Conservation (phyloP, 2,797 vertebrate genomes). For the Takifugu rubripes region DNA sequence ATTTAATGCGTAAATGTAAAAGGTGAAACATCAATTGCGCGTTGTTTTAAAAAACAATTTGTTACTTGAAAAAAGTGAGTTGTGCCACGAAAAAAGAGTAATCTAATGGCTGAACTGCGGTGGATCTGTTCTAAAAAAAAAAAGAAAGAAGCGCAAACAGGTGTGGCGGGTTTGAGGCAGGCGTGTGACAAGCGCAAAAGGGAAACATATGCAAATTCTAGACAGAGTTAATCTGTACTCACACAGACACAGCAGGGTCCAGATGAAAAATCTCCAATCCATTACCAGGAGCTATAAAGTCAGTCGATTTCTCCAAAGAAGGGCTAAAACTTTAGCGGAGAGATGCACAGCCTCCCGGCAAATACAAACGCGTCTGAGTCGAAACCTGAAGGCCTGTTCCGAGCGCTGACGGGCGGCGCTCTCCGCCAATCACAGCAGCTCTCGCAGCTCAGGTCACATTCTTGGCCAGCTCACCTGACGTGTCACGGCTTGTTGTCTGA, state of each 20-base stretch:
- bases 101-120: not conserved
- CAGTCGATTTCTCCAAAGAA: not conserved
- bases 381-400: conserved; percentile 18
- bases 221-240: conserved; percentile 14
- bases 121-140: not conserved
- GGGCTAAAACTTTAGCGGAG: not conserved
- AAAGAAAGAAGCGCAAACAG: conserved; percentile 30
- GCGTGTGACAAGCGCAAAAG: not conserved
- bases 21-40: too few relatives aligned
- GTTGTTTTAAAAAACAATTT: too few relatives aligned
- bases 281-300: conserved; percentile 12
- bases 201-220: not conserved
- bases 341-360: not conserved
- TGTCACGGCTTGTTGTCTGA: conserved; percentile 31
- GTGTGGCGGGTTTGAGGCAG: conserved; percentile 37
- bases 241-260: conserved; percentile 41
- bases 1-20: not conserved
- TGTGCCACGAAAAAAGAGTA: too few relatives aligned
- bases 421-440: conserved; percentile 42
- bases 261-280: conserved; percentile 11
- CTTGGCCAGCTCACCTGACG: conserved; percentile 15
- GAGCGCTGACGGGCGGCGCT: conserved; percentile 26
- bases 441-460: conserved; percentile 3
- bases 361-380: conserved; percentile 6
- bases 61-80: too few relatives aligned